Conservation (phyloP, 2,888 invertebrate species). For the Podotricha telesiphe region DNA sequence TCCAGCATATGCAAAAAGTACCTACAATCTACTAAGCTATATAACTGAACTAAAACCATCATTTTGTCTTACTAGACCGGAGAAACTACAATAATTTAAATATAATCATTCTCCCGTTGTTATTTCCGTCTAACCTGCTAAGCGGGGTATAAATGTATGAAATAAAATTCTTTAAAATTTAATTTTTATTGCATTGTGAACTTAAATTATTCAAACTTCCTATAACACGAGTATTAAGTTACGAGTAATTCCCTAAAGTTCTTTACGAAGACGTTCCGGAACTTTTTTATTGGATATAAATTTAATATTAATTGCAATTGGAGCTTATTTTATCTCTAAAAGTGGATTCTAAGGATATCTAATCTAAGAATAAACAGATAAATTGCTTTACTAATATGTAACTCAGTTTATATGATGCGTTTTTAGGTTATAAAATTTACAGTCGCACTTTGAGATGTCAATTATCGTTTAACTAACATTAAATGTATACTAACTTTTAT, state of each 20-base stretch:
- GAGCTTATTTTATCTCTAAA: constrained; percentile 14
- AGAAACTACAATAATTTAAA: neutral
- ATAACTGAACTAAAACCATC: too few species aligned
- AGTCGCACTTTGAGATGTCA: too few species aligned
- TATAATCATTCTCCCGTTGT: too few species aligned
- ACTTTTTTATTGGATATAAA: constrained; percentile 13
- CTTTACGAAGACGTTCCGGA: constrained; percentile 14
- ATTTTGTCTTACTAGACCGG: too few species aligned
- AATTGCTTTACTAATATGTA: too few species aligned
- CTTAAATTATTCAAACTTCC: constrained; percentile 3
- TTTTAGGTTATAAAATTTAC: too few species aligned
- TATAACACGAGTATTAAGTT: constrained; percentile 15
- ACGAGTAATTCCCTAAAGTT: neutral
- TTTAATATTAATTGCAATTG: constrained; percentile 17
- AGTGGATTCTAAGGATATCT: neutral
- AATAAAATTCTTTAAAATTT: neutral
- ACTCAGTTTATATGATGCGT: too few species aligned
- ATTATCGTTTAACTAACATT: too few species aligned
- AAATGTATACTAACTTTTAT: too few species aligned
- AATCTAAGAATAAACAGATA: neutral
- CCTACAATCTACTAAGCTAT: too few species aligned
- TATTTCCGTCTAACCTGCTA: too few species aligned
- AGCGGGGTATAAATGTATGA: neutral
- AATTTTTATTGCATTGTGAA: constrained; percentile 5
- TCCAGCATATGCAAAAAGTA: too few species aligned